These are phyloP conservation scores for Pelagia noctiluca DNA, from an alignment of 30 jellyfish, hydroid and myxozoan genomes.

Conservation along the genomic window DNA sequence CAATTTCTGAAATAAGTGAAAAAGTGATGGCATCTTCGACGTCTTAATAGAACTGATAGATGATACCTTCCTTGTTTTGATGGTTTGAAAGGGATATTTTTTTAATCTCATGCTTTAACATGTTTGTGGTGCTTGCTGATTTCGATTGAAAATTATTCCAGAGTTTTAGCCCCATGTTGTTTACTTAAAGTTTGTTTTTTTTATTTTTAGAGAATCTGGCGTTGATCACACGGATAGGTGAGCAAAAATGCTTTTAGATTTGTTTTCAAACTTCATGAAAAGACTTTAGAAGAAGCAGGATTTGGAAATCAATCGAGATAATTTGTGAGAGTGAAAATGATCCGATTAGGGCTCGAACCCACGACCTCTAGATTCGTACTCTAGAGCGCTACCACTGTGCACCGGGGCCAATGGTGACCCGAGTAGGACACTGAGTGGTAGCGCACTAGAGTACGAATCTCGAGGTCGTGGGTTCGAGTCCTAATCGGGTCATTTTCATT, in stretches of 20 bases:
- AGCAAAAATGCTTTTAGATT: not conserved
- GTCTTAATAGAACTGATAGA: not conserved
- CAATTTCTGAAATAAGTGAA: too few relatives aligned
- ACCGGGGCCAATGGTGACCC: not conserved
- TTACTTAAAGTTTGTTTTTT: too few relatives aligned
- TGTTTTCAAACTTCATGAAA: not conserved
- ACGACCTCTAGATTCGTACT: not conserved
- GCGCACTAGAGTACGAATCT: too few relatives aligned
- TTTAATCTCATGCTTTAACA: too few relatives aligned
- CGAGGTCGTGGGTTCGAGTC: too few relatives aligned
- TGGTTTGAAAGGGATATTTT: not conserved
- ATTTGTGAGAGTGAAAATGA: not conserved
- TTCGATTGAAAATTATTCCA: too few relatives aligned
- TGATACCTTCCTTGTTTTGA: not conserved
- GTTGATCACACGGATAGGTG: not conserved
- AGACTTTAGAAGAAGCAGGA: not conserved
- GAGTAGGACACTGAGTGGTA: too few relatives aligned
- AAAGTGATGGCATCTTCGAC: not conserved
- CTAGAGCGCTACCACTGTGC: not conserved
- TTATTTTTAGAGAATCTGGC: conserved; percentile 7
- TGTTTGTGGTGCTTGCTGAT: not conserved
- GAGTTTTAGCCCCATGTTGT: too few relatives aligned
- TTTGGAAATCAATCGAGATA: too few relatives aligned
- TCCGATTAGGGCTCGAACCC: not conserved
- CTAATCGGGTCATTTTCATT: too few relatives aligned